Base-by-base conservation (phyloP, 2,113 vertebrate species). In the Phalacrocorax pelagicus region DNA sequence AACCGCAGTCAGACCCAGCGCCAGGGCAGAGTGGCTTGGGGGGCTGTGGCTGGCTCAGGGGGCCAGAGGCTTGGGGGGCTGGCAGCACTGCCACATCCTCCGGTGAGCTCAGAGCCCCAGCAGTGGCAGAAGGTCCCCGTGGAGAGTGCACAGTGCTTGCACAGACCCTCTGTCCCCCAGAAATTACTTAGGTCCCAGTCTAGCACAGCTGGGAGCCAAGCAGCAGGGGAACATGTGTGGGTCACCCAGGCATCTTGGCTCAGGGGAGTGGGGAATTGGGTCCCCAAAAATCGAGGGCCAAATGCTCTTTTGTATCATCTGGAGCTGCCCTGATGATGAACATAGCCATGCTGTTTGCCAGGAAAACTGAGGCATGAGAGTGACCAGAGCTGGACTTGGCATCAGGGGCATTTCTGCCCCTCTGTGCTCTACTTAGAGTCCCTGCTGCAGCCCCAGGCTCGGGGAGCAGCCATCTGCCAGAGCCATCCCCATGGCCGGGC, bases 41-140 rank as follows among this genome's bases (percentile, higher is more conserved):
- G 34, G 57, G 51, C 46, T 61, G 74, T 0, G 1, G 20, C 26
- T 3, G 5, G 36, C 36, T 36, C 2, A 0, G 34, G 23, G 61
- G 38, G 18, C 4, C 3, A 1, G 72, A 19, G 67, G 11, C 49
- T 46, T 6, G 21, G 20, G 44, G 49, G 23, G 6, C 7, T 7
- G 14, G 14, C 1, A 3, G 72, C 13, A 4, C 15, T 72, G 72
- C 69, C 32, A 27, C 11, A 2, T 85, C 47, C 46, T 73, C 47
- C 0, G 0, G 26, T 6, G 18, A 55, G 73, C 17, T 3, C 40
- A 79, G 91, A 90, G 46, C 46, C 36, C 47, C 23, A 3, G 42
- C n/a, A 19, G 63, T 11, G 54, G 47, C 52, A 14, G 57, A 54
- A 57, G 17, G 40, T 61, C 44, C 38, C 44, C 1, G 1, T 2